A percentile compares a stretch with the other conserved stretches of the same genome.
Conservation (phyloP, 2,888 invertebrate genomes). For the Zygogramma bicolorata region DNA sequence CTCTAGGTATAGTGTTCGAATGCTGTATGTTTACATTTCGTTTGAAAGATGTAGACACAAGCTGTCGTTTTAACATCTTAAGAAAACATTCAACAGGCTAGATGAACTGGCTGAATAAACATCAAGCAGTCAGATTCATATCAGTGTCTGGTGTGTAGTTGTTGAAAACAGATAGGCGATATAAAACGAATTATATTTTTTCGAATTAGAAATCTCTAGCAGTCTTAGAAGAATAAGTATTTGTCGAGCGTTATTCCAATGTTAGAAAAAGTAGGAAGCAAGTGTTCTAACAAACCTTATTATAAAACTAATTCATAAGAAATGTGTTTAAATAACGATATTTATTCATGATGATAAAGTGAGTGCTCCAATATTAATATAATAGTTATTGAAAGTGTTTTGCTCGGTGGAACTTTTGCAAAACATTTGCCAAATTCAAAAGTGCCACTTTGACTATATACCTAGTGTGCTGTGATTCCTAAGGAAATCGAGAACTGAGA, state of each 20-base stretch:
- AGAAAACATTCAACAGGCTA: constrained; percentile 24
- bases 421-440: not conserved
- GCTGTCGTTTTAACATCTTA: constrained; percentile 10
- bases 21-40: not conserved
- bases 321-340: constrained; percentile 15
- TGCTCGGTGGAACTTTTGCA: constrained; percentile 1
- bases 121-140: constrained; percentile 17
- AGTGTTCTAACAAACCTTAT: not conserved
- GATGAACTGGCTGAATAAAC: constrained; percentile 13
- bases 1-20: not conserved
- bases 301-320: not conserved
- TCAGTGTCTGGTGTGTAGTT: constrained; percentile 10
- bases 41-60: constrained; percentile 18
- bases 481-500: not conserved
- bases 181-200: constrained; percentile 9
- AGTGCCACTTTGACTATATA: constrained; percentile 3
- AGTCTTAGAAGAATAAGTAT: not conserved
- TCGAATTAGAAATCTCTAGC: not conserved
- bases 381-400: constrained; percentile 8
- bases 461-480: not conserved
- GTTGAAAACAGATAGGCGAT: not conserved
- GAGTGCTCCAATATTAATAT: constrained; percentile 18
- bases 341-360: constrained; percentile 24
- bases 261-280: not conserved
- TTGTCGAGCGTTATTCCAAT: not conserved